Conservation (phyloP, 2,888 invertebrate species). For the Monopis laevigella region DNA sequence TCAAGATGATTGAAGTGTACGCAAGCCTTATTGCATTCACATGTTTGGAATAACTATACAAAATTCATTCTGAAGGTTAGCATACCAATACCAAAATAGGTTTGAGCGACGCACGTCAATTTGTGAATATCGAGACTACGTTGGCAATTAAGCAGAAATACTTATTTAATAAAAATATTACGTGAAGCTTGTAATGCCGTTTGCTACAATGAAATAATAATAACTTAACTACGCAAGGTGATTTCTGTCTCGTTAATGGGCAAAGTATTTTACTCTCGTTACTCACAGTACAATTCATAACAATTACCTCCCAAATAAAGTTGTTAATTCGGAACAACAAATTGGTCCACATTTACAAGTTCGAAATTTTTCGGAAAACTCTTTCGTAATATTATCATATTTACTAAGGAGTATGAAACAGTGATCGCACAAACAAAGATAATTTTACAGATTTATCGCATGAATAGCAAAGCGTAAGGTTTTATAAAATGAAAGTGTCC, state of each 20-base stretch:
- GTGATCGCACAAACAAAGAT: no score
- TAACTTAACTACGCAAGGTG: conserved; percentile 48
- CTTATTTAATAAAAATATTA: conserved; percentile 27
- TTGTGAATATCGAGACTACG: conserved; percentile 27
- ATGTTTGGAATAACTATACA: conserved; percentile 23
- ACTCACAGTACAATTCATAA: conserved; percentile 23
- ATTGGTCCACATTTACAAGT: conserved; percentile 4
- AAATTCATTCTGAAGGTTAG: conserved; percentile 23
- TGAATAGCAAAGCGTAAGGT: no score
- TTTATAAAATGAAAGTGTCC: conserved; percentile 10
- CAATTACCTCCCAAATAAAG: conserved; percentile 12
- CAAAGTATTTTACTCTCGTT: conserved; percentile 41
- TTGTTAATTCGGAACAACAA: conserved; percentile 15
- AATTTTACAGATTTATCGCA: no score
- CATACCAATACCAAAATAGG: conserved; percentile 24
- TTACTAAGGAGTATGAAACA: no score
- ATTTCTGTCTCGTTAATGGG: conserved; percentile 32
- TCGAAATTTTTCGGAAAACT: no score
- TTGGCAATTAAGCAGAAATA: conserved; percentile 29
- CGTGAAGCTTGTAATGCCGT: conserved; percentile 25
- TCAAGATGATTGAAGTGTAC: conserved; percentile 3
- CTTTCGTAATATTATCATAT: no score
- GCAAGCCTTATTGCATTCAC: conserved; percentile 11
- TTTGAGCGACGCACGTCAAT: conserved; percentile 22
- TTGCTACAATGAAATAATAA: conserved; percentile 42